phyloP scores from a whole-genome alignment of 2,113 vertebrate species.

The Eupsittula cactorum region DNA sequence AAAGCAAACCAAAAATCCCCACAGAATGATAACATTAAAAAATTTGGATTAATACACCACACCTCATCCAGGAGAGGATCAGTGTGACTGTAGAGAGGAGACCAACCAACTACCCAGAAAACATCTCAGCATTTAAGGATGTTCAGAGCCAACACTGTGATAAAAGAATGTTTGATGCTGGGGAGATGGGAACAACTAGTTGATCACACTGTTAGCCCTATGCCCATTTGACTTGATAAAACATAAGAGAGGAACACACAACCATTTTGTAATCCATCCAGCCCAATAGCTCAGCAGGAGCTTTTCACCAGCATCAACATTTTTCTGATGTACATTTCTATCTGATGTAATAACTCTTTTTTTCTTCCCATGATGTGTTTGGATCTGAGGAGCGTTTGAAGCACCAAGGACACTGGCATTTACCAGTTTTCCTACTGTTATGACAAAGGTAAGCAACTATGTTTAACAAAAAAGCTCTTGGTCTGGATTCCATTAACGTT shows the following conservation, averaged over 20 bases:
- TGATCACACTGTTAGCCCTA: background rate
- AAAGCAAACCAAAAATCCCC: background rate
- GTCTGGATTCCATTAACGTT: background rate
- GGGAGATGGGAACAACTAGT: background rate
- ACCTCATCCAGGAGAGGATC: background rate
- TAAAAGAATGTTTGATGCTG: background rate
- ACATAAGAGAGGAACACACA: background rate
- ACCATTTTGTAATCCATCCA: background rate
- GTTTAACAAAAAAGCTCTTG: background rate
- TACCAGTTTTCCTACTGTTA: background rate
- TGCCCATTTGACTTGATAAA: background rate
- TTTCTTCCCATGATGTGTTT: background rate
- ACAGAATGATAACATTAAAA: background rate
- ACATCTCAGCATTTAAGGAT: background rate
- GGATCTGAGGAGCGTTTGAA: background rate
- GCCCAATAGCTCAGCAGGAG: background rate
- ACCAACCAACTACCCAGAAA: fast-evolving
- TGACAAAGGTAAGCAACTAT: background rate
- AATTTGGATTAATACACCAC: background rate
- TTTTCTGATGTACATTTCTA: background rate
- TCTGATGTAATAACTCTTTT: background rate
- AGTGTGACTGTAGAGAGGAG: background rate
- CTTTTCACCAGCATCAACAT: background rate
- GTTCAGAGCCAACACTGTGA: background rate
- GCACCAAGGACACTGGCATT: background rate